phyloP scores from a whole-genome alignment of 2,888 invertebrate species.

The Stenurella melanura region DNA sequence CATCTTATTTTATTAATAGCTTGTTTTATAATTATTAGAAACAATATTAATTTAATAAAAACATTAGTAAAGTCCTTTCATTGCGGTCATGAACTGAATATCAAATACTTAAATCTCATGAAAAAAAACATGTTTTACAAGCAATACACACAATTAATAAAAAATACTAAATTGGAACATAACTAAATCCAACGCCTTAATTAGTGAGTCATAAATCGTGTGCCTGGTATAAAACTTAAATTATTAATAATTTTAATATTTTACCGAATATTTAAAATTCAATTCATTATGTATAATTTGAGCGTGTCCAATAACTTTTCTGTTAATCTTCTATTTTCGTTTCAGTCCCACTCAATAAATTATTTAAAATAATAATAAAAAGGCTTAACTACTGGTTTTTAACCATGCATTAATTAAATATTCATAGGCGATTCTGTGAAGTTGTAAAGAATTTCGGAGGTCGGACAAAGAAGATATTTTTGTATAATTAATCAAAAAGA shows the following conservation, averaged over 20 bases:
- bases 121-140: conserved; percentile 1
- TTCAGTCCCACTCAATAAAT: conserved; percentile 33
- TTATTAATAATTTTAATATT: conserved; percentile 33
- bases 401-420: conserved; percentile 38
- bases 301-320: conserved; percentile 25
- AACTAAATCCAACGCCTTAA: conserved; percentile 1
- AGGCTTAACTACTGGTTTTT: conserved; percentile 39
- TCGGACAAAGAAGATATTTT: conserved; percentile 41
- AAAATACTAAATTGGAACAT: background rate
- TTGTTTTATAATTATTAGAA: too few species aligned
- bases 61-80: too few species aligned
- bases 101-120: background rate
- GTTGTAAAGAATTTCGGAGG: conserved; percentile 34
- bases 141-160: background rate
- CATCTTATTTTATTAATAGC: too few species aligned
- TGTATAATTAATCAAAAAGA: conserved; percentile 43
- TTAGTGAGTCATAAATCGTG: background rate
- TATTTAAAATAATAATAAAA: conserved; percentile 39
- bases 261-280: conserved; percentile 35
- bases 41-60: too few species aligned
- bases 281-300: conserved; percentile 33
- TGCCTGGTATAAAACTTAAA: background rate
- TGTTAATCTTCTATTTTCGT: conserved; percentile 36
- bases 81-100: too few species aligned
- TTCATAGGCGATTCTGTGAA: conserved; percentile 37